Evolutionary conservation across 1,140 invertebrate species (phyloP).

Genomic region (Leptoteleia sp.): DNA sequence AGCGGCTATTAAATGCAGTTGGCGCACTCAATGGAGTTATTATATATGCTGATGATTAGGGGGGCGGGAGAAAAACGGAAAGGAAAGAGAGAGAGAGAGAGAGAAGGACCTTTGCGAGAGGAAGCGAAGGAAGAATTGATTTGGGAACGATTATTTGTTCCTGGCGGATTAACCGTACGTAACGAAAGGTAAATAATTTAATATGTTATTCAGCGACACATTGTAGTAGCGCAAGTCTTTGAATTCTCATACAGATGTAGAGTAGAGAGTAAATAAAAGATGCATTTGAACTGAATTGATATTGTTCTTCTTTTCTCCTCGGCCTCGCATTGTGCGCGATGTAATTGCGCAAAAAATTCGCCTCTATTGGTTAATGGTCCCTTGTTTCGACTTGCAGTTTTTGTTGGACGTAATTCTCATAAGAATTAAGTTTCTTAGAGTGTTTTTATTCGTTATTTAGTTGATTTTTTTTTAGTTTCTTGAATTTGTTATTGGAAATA

Average conservation of each 20-base stretch:
- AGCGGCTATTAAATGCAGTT: slow-evolving; percentile 23
- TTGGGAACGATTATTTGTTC: slow-evolving; percentile 70
- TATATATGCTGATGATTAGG: slow-evolving; percentile 58
- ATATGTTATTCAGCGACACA: slow-evolving; percentile 73
- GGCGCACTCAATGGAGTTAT: slow-evolving; percentile 56
- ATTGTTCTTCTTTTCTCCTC: slow-evolving; percentile 3
- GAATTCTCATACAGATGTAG: slow-evolving; percentile 76
- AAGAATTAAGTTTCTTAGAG: no score
- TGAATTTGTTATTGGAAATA: no score
- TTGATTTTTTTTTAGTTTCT: no score
- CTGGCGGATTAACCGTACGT: slow-evolving; percentile 64
- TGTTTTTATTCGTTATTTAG: no score
- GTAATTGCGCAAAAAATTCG: slow-evolving; percentile 5
- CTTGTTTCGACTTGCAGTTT: no score
- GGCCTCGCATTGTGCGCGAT: background rate
- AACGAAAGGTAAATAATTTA: slow-evolving; percentile 73
- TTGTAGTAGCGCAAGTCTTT: slow-evolving; percentile 78
- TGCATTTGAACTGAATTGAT: slow-evolving; percentile 55
- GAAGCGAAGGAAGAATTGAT: slow-evolving; percentile 53
- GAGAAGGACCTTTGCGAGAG: slow-evolving; percentile 45
- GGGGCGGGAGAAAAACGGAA: slow-evolving; percentile 68
- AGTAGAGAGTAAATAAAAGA: slow-evolving; percentile 76
- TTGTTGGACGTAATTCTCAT: no score
- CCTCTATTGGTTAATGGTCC: no score
- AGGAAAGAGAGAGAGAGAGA: slow-evolving; percentile 40